phyloP scores from a whole-genome alignment of 2,797 vertebrate genomes.

The Zalophus californianus region DNA sequence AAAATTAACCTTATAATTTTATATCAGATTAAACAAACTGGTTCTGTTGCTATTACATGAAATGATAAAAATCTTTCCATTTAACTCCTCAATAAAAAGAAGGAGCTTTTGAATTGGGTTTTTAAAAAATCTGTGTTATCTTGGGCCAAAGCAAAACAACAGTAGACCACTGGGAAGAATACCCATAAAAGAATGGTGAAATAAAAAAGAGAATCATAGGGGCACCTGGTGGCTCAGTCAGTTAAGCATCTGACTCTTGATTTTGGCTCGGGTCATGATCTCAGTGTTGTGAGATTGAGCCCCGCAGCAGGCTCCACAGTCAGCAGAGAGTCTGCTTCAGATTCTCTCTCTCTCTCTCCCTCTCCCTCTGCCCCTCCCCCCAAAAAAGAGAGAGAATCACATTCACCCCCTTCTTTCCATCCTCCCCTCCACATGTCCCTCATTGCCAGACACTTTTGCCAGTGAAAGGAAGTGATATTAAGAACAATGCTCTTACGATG shows the following conservation, averaged over 20 bases:
- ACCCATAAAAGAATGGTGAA: not conserved
- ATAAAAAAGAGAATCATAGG: not conserved
- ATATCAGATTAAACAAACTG: constrained; percentile 31
- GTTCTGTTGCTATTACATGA: not conserved
- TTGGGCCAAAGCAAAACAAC: not conserved
- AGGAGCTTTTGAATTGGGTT: constrained; percentile 52
- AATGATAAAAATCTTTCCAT: constrained; percentile 50
- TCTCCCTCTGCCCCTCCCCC: not conserved
- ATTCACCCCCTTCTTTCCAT: fast-evolving
- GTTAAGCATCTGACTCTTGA: not conserved
- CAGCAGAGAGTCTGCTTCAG: not conserved
- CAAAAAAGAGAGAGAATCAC: not conserved
- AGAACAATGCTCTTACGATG: not conserved
- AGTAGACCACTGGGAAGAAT: not conserved
- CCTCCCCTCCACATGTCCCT: not conserved
- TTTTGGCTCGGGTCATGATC: not conserved
- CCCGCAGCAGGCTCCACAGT: not conserved
- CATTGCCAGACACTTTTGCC: not conserved
- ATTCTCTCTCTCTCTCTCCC: not conserved
- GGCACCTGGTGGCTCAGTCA: not conserved
- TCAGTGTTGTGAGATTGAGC: not conserved
- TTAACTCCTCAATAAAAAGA: constrained; percentile 55
- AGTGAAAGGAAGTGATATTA: not conserved
- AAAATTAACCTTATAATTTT: constrained; percentile 43
- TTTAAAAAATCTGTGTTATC: not conserved